Base-by-base conservation (phyloP, 1,140 invertebrate species). In the Harpegnathos saltator region DNA sequence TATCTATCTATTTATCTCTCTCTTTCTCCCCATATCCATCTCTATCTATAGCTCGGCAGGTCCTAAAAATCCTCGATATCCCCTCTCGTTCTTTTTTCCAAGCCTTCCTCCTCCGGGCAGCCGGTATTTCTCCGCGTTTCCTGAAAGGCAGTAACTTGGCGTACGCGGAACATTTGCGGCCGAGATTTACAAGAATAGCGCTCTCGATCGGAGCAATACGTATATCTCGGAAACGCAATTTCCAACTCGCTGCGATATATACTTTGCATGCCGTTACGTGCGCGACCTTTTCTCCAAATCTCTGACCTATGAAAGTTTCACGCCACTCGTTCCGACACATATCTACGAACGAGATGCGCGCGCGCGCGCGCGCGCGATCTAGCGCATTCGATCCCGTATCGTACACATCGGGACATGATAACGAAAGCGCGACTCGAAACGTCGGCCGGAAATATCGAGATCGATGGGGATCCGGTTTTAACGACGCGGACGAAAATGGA, bases 201-300 rank as follows among this genome's bases (percentile, higher is more conserved):
- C 33, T 14, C 38, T 77, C 65, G 54, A 58, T 69, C 54, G 38
- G 19, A 19, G 61, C 59, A 38, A 71, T 80, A 80, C 50, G 24
- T 71, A 58, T 71, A 80, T 59, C 65, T 71, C 22, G 65, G 33
- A 69, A 80, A 80, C 22, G 75, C 75, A 80, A 80, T 80, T 80
- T 58, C 65, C 75, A 66, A 58, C 1, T 33, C 26, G 73, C 59
- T 24, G 26, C 74, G 38, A 26, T 29, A 38, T 44, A 58, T 44
- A 78, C 74, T 78, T 69, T 69, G 61, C 65, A 58, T 12, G 14
- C 24, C 22, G 33, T 61, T 29, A 44, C 14, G 24, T 44, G n/a
- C 14, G 24, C 59, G n/a, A 14, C 65, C 33, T 15, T 58, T 38
- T 66, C 50, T 52, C 22, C 33, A 52, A 80, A 80, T 80, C 54